Conservation (phyloP, 2,113 vertebrate genomes). For the Leucosticte australis region DNA sequence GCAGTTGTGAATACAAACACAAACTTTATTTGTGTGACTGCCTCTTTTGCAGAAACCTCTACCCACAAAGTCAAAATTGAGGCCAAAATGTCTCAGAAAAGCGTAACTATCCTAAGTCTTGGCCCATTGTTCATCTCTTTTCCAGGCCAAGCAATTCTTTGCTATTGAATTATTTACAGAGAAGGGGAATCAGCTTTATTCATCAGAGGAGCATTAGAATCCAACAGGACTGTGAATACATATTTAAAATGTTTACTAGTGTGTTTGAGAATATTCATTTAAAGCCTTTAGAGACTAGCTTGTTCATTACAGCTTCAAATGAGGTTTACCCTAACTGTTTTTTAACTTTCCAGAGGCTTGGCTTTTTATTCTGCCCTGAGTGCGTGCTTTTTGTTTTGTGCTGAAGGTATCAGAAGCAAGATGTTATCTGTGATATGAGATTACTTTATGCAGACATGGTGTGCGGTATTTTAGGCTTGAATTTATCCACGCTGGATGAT, state of each 20-base stretch:
- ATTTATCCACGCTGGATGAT: background rate
- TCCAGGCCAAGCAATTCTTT: background rate
- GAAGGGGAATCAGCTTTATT: background rate
- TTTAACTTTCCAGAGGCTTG: background rate
- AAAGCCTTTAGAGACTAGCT: background rate
- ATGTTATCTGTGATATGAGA: background rate
- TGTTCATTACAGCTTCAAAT: background rate
- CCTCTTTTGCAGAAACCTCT: background rate
- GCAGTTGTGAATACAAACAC: background rate
- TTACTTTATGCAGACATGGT: background rate
- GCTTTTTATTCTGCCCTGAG: background rate
- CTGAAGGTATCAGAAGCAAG: background rate
- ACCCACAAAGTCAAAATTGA: background rate
- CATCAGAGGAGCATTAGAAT: slow-evolving; percentile 31
- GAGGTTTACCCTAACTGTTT: background rate
- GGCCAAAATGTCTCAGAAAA: background rate
- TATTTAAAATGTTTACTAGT: slow-evolving; percentile 50
- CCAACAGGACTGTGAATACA: slow-evolving; percentile 37
- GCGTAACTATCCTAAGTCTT: background rate
- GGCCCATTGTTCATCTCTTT: background rate
- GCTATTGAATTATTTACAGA: slow-evolving; percentile 28
- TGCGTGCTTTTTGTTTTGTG: background rate
- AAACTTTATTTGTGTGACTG: background rate
- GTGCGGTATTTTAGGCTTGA: background rate
- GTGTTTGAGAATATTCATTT: background rate